Percentiles rank a stretch among this genome's conserved stretches.
These are phyloP conservation scores for Petrocephalus schoutedeni DNA, from an alignment of 2,797 vertebrate genomes.

Conservation along the genomic window DNA sequence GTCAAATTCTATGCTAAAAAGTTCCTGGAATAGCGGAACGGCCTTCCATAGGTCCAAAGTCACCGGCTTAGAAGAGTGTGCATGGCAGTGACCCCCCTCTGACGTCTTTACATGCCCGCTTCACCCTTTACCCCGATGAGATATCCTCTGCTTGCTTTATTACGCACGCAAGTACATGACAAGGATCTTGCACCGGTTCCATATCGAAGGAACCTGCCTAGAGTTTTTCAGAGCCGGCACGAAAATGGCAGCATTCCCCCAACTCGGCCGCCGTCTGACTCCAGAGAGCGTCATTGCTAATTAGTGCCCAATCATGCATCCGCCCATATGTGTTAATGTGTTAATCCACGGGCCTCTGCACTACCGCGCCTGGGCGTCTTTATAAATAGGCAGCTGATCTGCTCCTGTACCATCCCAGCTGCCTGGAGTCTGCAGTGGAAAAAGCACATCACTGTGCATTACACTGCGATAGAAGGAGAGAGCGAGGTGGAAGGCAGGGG, in stretches of 20 bases:
- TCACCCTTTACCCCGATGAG: not conserved
- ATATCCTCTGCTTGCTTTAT: not conserved
- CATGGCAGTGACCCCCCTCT: not conserved
- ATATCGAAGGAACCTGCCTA: not conserved
- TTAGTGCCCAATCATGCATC: conserved; percentile 34
- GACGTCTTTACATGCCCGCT: not conserved
- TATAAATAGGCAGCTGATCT: conserved; percentile 58
- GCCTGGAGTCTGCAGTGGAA: conserved; percentile 46
- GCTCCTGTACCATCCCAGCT: conserved; percentile 45
- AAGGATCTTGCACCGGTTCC: not conserved
- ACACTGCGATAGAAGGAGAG: not conserved
- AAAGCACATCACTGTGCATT: conserved; percentile 32
- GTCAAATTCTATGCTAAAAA: not conserved
- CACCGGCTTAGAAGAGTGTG: not conserved
- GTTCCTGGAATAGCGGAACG: not conserved
- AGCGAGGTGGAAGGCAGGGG: not conserved
- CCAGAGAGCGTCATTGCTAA: conserved; percentile 37
- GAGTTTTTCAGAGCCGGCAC: not conserved
- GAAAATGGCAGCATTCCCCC: not conserved
- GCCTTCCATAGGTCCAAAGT: not conserved
- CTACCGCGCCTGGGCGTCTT: conserved; percentile 41
- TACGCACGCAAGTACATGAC: not conserved
- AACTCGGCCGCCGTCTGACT: not conserved
- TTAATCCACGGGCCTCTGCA: conserved; percentile 48
- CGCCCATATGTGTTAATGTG: conserved; percentile 51